Base-by-base conservation (phyloP, 2,113 vertebrate species). In the Menidia beryllina region DNA sequence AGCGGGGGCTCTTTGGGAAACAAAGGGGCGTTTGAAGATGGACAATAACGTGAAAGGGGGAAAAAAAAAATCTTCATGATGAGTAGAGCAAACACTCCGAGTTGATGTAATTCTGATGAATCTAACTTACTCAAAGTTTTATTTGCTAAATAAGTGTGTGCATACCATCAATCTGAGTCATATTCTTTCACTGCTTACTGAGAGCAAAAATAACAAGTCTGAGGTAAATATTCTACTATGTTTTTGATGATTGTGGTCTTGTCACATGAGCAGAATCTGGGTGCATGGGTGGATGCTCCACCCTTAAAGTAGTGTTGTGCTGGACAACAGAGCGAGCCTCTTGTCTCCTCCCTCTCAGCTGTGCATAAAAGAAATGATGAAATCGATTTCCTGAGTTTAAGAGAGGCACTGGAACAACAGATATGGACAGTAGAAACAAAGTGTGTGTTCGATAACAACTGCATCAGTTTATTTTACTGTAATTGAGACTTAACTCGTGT, bases 1-100 rank as follows among this genome's bases (percentile, higher is more conserved):
- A 74, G 20, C 41, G 54, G 52, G n/a, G 25, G 47, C 59, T 75
- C 60, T 83, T 79, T 91, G 90, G 80, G 85, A 91, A 91, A 85
- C 55, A 51, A 68, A 80, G 85, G 90, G 85, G 88, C 26, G 85
- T 85, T 80, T 21, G 47, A 76, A 68, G 81, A 59, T 60, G 62
- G 52, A 73, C 41, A 60, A n/a, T 51, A 24, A 2, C 13, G 21
- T 47, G 45, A 23, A 51, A 43, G 59, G 65, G 30, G 58, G 25
- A 51, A 54, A 62, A n/a, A 10, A 23, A 51, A 20, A 7, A 45
- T 69, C 68, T 54, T 41, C 21, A 3, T 7, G 53, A 70, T 68
- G 65, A 86, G 50, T 14, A 30, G 47, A 52, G 69, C 84, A 64
- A 84, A 84, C 66, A 89, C 90, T 77, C 75, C 56, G 13, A 2